phyloP scores from a whole-genome alignment of 2,888 invertebrate genomes.

The Pterostichus niger region DNA sequence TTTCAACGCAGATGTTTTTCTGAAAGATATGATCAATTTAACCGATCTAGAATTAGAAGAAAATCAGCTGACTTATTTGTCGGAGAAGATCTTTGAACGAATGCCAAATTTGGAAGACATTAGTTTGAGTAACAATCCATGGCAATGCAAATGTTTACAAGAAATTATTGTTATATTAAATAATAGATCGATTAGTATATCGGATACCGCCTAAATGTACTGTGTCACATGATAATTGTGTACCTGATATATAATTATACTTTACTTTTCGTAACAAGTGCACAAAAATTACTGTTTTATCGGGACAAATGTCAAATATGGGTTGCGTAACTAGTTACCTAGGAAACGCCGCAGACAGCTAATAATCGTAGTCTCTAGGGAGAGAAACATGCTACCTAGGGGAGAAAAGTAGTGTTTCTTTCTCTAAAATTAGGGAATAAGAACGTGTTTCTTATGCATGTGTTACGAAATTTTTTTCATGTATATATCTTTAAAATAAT shows the following conservation, averaged over 20 bases:
- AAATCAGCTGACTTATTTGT: conserved; percentile 63
- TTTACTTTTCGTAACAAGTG: too few relatives aligned
- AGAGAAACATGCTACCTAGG: too few relatives aligned
- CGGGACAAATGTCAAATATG: too few relatives aligned
- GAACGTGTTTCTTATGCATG: too few relatives aligned
- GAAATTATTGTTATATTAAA: conserved; percentile 43
- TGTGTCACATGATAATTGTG: not conserved
- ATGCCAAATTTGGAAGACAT: conserved; percentile 65
- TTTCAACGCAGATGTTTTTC: conserved; percentile 41
- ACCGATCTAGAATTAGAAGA: conserved; percentile 55
- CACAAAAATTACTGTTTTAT: too few relatives aligned
- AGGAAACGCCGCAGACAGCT: too few relatives aligned
- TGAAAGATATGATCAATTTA: conserved; percentile 56
- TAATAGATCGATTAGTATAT: conserved; percentile 12
- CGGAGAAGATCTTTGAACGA: conserved; percentile 59
- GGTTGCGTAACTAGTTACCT: too few relatives aligned
- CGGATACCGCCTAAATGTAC: conserved; percentile 34
- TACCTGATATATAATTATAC: not conserved
- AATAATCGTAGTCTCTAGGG: too few relatives aligned
- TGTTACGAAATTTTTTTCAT: too few relatives aligned
- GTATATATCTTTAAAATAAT: too few relatives aligned
- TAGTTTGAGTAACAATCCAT: conserved; percentile 68
- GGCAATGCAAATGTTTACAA: conserved; percentile 68
- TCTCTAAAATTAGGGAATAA: too few relatives aligned
- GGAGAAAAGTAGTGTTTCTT: too few relatives aligned